Evolutionary conservation across 2,113 vertebrate species (phyloP).

Genomic region (Serinus canaria): DNA sequence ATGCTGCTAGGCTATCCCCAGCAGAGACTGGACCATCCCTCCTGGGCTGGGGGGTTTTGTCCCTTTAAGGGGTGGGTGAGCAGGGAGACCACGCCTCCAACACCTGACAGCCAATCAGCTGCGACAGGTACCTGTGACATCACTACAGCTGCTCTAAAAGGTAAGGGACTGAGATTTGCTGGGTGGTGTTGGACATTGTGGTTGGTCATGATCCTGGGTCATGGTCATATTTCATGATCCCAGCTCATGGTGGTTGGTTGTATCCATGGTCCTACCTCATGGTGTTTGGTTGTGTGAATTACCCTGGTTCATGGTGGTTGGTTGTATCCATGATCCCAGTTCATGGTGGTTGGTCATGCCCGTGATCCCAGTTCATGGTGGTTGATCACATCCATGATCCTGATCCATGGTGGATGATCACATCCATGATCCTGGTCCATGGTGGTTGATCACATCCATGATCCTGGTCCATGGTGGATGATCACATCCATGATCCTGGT

Average conservation of each 20-base stretch:
- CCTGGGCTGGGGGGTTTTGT: not conserved
- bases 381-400: rapidly evolving
- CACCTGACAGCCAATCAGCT: not conserved
- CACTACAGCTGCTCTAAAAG: not conserved
- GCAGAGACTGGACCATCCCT: rapidly evolving
- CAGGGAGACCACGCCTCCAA: not conserved
- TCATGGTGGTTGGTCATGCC: rapidly evolving
- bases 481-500: rapidly evolving
- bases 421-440: rapidly evolving
- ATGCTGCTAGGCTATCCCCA: not conserved
- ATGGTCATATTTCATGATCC: not conserved
- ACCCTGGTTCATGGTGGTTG: rapidly evolving
- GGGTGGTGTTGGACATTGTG: rapidly evolving
- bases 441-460: not conserved
- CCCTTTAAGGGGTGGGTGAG: not conserved
- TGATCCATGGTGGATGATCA: rapidly evolving
- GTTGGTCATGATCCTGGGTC: rapidly evolving
- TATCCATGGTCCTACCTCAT: rapidly evolving
- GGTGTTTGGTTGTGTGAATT: not conserved
- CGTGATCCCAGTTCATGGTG: rapidly evolving
- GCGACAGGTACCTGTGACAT: not conserved
- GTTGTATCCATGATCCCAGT: rapidly evolving
- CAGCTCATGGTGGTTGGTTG: rapidly evolving
- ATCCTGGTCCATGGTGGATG: not conserved
- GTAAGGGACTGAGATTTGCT: not conserved